A percentile compares a stretch with the other conserved stretches of the same genome.
Evolutionary conservation across 2,113 vertebrate genomes (phyloP).

Genomic region (Suricata suricatta): DNA sequence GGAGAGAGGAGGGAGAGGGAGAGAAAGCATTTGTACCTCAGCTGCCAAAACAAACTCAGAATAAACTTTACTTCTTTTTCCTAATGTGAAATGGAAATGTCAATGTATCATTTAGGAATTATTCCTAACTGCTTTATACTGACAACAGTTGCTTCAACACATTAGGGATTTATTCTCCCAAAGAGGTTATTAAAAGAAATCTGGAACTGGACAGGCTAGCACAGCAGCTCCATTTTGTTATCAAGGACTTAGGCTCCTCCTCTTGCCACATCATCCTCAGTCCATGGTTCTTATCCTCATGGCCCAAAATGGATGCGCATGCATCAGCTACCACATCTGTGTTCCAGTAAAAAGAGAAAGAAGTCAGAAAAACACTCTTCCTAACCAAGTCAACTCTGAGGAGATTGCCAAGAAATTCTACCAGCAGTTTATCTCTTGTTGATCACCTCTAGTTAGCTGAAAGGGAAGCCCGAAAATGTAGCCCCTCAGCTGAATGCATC

Average conservation of each 20-base stretch:
- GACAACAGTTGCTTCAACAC: neutral
- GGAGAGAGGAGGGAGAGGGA: too few relatives aligned
- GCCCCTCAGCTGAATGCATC: neutral
- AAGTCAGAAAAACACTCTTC: neutral
- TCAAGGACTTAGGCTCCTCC: neutral
- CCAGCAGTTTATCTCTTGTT: neutral
- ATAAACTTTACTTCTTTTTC: neutral
- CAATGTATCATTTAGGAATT: neutral
- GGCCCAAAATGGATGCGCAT: neutral
- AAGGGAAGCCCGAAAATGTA: neutral
- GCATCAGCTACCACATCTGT: neutral
- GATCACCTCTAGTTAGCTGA: neutral
- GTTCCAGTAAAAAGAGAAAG: neutral
- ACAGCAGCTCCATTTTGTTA: neutral
- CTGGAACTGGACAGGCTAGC: neutral
- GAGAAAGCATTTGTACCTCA: neutral
- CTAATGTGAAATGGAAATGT: neutral
- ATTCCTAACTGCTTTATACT: neutral
- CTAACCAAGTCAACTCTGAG: neutral
- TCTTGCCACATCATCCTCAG: neutral
- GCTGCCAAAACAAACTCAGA: neutral
- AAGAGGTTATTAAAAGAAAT: neutral
- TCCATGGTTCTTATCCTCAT: neutral
- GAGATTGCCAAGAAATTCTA: neutral
- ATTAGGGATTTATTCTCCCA: neutral